Evolutionary conservation across 2,888 invertebrate species (phyloP).

Genomic region (Parnassius apollo): DNA sequence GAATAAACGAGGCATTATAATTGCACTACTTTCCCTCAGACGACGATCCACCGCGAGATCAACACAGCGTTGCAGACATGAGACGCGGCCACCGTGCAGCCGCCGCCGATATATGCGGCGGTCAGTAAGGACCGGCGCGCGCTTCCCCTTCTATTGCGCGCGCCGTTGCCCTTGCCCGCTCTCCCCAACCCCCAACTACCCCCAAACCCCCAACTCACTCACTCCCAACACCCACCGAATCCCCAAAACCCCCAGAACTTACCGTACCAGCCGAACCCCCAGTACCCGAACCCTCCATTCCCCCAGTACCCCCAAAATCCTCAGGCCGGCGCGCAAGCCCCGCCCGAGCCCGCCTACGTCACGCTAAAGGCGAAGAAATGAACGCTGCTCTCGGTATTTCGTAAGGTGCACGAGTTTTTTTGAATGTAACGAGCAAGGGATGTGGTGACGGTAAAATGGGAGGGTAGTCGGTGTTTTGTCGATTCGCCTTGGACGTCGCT

Average conservation of each 20-base stretch:
- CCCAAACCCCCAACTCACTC: neutral
- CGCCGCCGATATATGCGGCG: constrained; percentile 52
- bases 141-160: constrained; percentile 39
- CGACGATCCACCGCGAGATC: constrained; percentile 91
- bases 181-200: neutral
- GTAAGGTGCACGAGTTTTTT: constrained; percentile 72
- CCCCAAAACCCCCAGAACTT: neutral
- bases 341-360: constrained; percentile 36
- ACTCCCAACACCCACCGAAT: neutral
- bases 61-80: constrained; percentile 90
- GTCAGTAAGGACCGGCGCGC: constrained; percentile 40
- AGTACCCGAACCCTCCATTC: neutral
- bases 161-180: constrained; percentile 11
- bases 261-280: neutral
- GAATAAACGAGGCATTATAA: no score
- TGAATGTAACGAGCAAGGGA: constrained; percentile 29
- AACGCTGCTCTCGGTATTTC: constrained; percentile 74
- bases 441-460: neutral
- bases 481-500: neutral
- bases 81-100: constrained; percentile 60
- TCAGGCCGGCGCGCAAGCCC: constrained; percentile 3
- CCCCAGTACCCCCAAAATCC: neutral
- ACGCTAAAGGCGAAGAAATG: constrained; percentile 37
- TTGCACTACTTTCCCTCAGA: constrained; percentile 41
- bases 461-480: neutral